Evolutionary conservation across 53 echinoderm and acorn worm species (phyloP).

Genomic region (Echinometra lucunter): DNA sequence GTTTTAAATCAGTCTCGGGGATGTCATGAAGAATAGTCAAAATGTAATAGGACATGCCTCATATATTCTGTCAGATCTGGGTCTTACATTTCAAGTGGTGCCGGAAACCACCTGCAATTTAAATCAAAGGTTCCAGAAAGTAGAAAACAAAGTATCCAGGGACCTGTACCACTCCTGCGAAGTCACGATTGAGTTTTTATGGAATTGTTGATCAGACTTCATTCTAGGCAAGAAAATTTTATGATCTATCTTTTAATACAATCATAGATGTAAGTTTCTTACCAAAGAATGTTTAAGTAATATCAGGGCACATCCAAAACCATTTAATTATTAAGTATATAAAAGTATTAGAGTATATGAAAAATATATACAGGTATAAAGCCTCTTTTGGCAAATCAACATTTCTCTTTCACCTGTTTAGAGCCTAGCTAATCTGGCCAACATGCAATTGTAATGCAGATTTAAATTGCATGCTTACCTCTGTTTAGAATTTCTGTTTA

Average conservation of each 20-base stretch:
- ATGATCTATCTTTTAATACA: not conserved
- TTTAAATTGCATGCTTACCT: not conserved
- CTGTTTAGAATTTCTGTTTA: not conserved
- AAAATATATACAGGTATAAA: too few relatives aligned
- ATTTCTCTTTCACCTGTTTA: too few relatives aligned
- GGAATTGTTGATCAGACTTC: not conserved
- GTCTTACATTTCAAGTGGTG: not conserved
- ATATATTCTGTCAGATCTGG: constrained; percentile 48
- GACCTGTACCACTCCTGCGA: not conserved
- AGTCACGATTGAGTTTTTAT: not conserved
- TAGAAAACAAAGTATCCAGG: not conserved
- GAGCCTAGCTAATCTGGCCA: too few relatives aligned
- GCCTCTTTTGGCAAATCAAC: too few relatives aligned
- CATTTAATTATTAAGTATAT: too few relatives aligned
- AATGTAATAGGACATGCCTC: constrained; percentile 48
- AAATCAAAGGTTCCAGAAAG: not conserved
- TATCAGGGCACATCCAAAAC: too few relatives aligned
- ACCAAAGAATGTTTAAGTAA: too few relatives aligned
- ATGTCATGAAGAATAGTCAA: constrained; percentile 8
- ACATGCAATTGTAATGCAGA: too few relatives aligned
- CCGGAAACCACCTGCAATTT: constrained; percentile 26
- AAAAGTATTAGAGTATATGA: too few relatives aligned
- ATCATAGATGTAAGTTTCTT: too few relatives aligned
- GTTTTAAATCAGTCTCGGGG: constrained; percentile 21
- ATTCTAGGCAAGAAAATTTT: not conserved